Evolutionary conservation across 2,113 vertebrate species (phyloP).

Genomic region (Chamaea fasciata): DNA sequence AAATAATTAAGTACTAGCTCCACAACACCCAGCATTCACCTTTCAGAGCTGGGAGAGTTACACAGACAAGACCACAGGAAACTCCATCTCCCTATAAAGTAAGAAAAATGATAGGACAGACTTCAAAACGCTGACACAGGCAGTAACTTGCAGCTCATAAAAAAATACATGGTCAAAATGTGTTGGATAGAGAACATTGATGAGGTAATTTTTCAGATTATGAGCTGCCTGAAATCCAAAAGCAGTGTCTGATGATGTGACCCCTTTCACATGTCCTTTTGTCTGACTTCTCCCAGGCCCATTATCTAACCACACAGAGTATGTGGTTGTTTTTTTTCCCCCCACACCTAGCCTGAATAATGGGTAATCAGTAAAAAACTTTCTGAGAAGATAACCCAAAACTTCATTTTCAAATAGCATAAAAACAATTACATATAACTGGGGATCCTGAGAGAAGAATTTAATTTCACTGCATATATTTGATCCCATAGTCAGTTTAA

Average conservation of each 20-base stretch:
- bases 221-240: not conserved
- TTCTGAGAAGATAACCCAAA: not conserved
- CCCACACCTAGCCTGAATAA: not conserved
- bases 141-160: not conserved
- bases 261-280: not conserved
- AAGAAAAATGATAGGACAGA: not conserved
- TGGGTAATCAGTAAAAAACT: not conserved
- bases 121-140: not conserved
- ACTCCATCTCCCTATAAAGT: not conserved
- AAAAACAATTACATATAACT: not conserved
- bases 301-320: not conserved
- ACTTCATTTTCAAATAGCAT: not conserved
- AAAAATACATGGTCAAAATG: not conserved
- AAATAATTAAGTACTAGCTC: not conserved
- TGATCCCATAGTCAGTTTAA: not conserved
- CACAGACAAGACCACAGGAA: not conserved
- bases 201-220: not conserved
- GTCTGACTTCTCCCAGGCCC: not conserved
- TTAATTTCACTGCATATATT: not conserved
- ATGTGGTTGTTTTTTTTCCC: fast-evolving
- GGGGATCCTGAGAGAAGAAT: not conserved
- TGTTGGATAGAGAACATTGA: not conserved
- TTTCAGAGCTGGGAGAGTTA: not conserved
- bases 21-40: not conserved
- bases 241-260: not conserved